Evolutionary conservation across 2,888 invertebrate species (phyloP).

Genomic region (Drosophila mimetica): DNA sequence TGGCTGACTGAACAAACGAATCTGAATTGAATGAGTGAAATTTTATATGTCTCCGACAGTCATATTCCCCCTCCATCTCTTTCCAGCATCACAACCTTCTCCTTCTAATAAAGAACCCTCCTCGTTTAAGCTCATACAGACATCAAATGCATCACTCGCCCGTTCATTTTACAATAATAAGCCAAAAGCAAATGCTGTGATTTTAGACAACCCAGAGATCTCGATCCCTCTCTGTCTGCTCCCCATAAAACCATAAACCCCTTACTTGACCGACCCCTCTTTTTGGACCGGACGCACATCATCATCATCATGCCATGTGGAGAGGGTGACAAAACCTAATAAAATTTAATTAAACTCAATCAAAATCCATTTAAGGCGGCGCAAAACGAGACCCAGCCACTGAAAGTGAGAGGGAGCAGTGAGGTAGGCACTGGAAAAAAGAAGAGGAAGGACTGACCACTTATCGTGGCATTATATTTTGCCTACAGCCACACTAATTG

Average conservation of each 20-base stretch:
- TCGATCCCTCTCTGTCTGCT: constrained; percentile 1
- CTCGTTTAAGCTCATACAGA: constrained; percentile 37
- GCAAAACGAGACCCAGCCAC: constrained; percentile 44
- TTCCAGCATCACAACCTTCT: neutral
- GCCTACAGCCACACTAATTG: constrained; percentile 65
- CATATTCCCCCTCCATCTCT: neutral
- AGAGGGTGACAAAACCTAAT: constrained; percentile 84
- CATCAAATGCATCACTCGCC: constrained; percentile 47
- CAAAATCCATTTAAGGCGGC: constrained; percentile 82
- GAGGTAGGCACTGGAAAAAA: neutral
- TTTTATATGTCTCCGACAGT: constrained; percentile 46
- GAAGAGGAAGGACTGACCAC: constrained; percentile 13
- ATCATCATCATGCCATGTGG: constrained; percentile 41
- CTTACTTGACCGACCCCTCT: constrained; percentile 1
- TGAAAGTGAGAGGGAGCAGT: constrained; percentile 1
- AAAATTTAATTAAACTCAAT: constrained; percentile 85
- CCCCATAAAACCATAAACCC: constrained; percentile 4
- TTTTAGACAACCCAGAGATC: constrained; percentile 42
- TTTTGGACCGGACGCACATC: constrained; percentile 57
- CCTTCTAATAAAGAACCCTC: constrained; percentile 39
- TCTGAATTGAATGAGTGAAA: constrained; percentile 68
- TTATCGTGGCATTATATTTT: constrained; percentile 55
- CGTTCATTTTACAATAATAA: constrained; percentile 52
- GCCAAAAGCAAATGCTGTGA: constrained; percentile 72
- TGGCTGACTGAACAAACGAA: constrained; percentile 40